Base-by-base conservation (phyloP, 2,797 vertebrate species). In the Coregonus suidteri region DNA sequence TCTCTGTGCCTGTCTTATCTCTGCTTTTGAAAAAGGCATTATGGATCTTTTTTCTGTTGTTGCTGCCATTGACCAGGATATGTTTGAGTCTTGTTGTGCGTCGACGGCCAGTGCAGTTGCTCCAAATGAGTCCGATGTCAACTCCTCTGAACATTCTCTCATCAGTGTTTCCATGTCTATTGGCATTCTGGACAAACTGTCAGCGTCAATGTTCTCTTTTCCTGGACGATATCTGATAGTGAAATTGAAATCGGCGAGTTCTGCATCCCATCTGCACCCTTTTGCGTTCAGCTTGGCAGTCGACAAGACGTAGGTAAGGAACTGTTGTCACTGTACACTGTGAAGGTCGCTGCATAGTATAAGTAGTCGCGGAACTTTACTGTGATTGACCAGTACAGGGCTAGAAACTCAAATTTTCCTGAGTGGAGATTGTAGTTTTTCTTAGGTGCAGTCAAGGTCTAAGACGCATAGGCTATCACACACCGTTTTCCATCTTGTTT, bases 381-480 rank as follows among this genome's bases (percentile, higher is more conserved):
- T 53, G 52, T 53, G 4, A 53, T 77, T 68, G 14, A 65, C 71
- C 4, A 78, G 41, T 3, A 74, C 5, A 53, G 52, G 15, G 9
- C 0, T 14, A 53, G 52, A 15, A 71, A 74, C 1, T 74, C 65
- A 1, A 59, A 3, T 20, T 75, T 81, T 0, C 67, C 56, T 4
- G 73, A 75, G 15, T 71, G 72, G 1, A 77, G 56, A 14, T 75
- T 56, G 11, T 81, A 75, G 14, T 81, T 77, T 25, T 71, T 56
- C 4, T 82, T 62, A 0, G 69, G 9, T 2, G 72, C 16, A 0
- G 16, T 34, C 1, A 75, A 9, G 0, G 37, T 34, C 1, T 4
- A 0, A 0, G 52, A 72, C 1, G n/a, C 20, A 34, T 52, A 65
- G 1, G 6, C 76, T 3, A 77, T 65, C 0, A 51, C 75, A 4